Conservation (phyloP, 1,140 invertebrate species). For the Cherax destructor region DNA sequence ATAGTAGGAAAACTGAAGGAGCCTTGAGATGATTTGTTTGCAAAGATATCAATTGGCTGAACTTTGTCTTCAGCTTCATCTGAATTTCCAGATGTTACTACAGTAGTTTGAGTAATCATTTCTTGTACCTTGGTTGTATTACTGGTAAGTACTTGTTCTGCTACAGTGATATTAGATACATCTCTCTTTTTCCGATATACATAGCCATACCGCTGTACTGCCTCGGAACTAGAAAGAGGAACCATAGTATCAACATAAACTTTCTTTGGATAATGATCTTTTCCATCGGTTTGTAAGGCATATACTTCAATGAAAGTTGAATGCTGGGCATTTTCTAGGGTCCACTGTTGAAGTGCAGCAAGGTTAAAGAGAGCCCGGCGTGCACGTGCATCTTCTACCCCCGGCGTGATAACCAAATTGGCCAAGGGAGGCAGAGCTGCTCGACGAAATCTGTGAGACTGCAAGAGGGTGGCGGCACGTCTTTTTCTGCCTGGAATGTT, state of each 20-base stretch:
- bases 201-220: slow-evolving; percentile 13
- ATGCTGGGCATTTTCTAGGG: slow-evolving; percentile 54
- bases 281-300: slow-evolving; percentile 46
- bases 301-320: slow-evolving; percentile 68
- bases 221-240: neutral
- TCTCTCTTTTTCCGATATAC: slow-evolving; percentile 46
- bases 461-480: slow-evolving; percentile 22
- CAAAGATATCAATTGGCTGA: neutral
- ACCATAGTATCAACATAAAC: slow-evolving; percentile 5
- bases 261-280: slow-evolving; percentile 32
- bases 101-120: neutral
- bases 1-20: slow-evolving; percentile 15
- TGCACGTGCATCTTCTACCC: slow-evolving; percentile 49
- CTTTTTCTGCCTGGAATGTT: neutral
- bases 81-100: neutral
- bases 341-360: slow-evolving; percentile 64
- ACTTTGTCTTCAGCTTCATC: neutral
- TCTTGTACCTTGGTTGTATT: slow-evolving; percentile 51
- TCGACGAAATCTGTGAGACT: slow-evolving; percentile 51
- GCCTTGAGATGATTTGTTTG: neutral
- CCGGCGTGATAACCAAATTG: slow-evolving; percentile 39
- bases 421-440: slow-evolving; percentile 58
- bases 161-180: slow-evolving; percentile 40
- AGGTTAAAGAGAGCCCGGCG: slow-evolving; percentile 62
- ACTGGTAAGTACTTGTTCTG: slow-evolving; percentile 27